phyloP scores from a whole-genome alignment of 1,140 invertebrate species.

The Diorhabda sublineata region DNA sequence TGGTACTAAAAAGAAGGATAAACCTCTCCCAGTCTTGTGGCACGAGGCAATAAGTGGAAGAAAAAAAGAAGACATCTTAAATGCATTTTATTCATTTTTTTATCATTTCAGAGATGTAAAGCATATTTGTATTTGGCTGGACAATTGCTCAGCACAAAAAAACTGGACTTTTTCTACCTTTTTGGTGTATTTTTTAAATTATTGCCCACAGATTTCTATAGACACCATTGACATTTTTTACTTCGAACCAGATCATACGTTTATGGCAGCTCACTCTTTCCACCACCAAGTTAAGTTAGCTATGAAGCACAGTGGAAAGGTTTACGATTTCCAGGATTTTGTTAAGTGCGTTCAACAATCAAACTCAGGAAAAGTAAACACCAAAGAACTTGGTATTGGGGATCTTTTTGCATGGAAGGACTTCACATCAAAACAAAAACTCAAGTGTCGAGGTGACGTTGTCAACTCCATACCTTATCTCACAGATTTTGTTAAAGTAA shows the following conservation, averaged over 20 bases:
- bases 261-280: not conserved
- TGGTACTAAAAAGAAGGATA: slow-evolving; percentile 15
- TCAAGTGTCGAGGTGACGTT: too few species aligned
- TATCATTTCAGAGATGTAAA: slow-evolving; percentile 17
- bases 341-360: too few species aligned
- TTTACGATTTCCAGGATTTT: not conserved
- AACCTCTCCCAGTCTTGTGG: slow-evolving; percentile 28
- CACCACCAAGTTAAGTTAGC: not conserved
- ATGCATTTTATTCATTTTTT: slow-evolving; percentile 27
- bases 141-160: slow-evolving; percentile 37
- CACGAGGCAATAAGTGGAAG: slow-evolving; percentile 26
- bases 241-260: not conserved
- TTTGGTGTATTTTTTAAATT: slow-evolving; percentile 26
- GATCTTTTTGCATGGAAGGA: too few species aligned
- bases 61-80: slow-evolving; percentile 32
- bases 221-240: not conserved
- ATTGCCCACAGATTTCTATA: too few species aligned
- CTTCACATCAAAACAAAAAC: too few species aligned
- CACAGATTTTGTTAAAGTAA: too few species aligned
- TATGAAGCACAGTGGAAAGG: not conserved
- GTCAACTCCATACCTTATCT: too few species aligned
- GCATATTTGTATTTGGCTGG: slow-evolving; percentile 30
- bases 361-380: too few species aligned
- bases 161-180: slow-evolving; percentile 36
- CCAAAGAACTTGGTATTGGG: too few species aligned